These are phyloP conservation scores for Hyperopisus bebe DNA, from an alignment of 2,113 vertebrate genomes.

Conservation along the genomic window DNA sequence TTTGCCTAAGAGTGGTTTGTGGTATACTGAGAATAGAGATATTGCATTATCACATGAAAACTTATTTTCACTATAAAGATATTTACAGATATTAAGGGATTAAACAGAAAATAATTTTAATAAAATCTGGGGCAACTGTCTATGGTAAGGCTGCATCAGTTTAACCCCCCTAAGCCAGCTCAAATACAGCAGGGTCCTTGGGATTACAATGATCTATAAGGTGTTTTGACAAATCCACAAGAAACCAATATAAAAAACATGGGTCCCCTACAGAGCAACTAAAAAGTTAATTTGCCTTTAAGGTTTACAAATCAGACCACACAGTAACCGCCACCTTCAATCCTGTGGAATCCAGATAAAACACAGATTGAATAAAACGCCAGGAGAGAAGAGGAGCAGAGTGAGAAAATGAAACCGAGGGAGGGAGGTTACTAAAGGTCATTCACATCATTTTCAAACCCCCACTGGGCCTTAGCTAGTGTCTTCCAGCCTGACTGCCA, in stretches of 20 bases:
- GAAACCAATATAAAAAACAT: not conserved
- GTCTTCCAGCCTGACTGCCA: slow-evolving; percentile 37
- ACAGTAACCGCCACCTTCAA: slow-evolving; percentile 33
- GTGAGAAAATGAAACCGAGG: slow-evolving; percentile 20
- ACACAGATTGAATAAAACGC: slow-evolving; percentile 34
- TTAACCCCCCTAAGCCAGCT: not conserved
- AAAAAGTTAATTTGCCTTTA: not conserved
- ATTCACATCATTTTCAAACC: slow-evolving; percentile 47
- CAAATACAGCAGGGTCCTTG: not conserved
- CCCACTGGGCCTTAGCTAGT: slow-evolving; percentile 31
- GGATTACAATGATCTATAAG: not conserved
- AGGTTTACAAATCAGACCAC: not conserved
- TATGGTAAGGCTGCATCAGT: not conserved
- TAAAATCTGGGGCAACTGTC: not conserved
- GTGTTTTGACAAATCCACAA: not conserved
- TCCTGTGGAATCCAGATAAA: slow-evolving; percentile 46
- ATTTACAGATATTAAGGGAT: not conserved
- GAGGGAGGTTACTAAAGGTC: slow-evolving; percentile 63
- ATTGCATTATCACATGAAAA: not conserved
- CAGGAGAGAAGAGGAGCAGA: slow-evolving; percentile 11
- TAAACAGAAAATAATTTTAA: not conserved
- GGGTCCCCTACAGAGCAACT: not conserved
- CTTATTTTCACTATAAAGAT: not conserved
- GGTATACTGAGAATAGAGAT: not conserved
- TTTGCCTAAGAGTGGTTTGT: not conserved